Conservation (phyloP, 2,888 invertebrate genomes). For the Noctua fimbriata region DNA sequence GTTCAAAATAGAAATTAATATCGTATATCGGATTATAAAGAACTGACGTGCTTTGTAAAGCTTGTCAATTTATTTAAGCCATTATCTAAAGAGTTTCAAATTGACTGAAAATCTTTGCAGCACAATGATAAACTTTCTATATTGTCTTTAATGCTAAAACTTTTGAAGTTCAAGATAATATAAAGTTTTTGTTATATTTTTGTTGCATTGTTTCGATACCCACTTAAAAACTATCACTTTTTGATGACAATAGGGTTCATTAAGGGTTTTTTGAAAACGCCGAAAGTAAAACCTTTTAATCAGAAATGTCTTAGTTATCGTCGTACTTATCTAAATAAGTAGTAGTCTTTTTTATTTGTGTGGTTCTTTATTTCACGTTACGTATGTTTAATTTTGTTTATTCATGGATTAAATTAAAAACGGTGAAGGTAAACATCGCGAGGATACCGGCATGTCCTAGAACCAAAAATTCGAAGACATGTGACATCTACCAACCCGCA, state of each 20-base stretch:
- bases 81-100: background rate
- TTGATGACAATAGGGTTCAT: background rate
- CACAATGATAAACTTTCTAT: background rate
- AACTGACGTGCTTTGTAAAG: constrained; percentile 24
- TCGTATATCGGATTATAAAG: constrained; percentile 9
- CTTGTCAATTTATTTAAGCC: background rate
- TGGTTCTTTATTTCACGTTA: too few relatives aligned
- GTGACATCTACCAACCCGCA: too few relatives aligned
- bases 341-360: too few relatives aligned
- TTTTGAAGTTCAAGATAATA: background rate
- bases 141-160: background rate
- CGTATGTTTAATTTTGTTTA: background rate
- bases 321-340: too few relatives aligned
- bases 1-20: constrained; percentile 20
- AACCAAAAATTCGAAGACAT: too few relatives aligned
- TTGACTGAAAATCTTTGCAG: background rate
- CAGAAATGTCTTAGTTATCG: too few relatives aligned
- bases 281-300: too few relatives aligned
- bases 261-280: too few relatives aligned
- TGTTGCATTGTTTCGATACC: background rate
- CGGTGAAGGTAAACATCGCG: too few relatives aligned
- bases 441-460: too few relatives aligned
- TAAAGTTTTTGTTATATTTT: background rate
- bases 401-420: too few relatives aligned
- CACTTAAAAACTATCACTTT: background rate